A percentile compares a stretch with the other conserved stretches of the same genome.
phyloP scores from a whole-genome alignment of 2,113 vertebrate species.

The Semnornis frantzii region DNA sequence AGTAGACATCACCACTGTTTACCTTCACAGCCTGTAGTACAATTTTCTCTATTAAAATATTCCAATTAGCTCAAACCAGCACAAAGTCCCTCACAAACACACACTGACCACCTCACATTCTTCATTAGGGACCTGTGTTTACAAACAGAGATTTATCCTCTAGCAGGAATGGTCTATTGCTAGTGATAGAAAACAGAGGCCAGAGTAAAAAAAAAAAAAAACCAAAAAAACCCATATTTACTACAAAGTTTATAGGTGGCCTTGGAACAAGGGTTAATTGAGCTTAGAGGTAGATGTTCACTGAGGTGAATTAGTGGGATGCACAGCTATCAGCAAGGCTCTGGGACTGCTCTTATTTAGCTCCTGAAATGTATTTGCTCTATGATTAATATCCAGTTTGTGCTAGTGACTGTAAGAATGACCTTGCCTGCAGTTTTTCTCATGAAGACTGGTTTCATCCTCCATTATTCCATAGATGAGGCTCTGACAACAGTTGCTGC shows the following conservation, averaged over 20 bases:
- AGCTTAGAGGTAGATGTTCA: constrained; percentile 76
- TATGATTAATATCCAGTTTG: constrained; percentile 73
- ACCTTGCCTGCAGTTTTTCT: constrained; percentile 59
- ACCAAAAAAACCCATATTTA: constrained; percentile 48
- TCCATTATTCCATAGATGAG: constrained; percentile 59
- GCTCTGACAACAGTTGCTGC: constrained; percentile 12
- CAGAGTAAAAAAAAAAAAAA: neutral
- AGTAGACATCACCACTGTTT: too few species aligned
- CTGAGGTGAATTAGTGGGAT: constrained; percentile 77
- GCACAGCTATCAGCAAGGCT: constrained; percentile 67
- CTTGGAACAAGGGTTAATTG: constrained; percentile 80
- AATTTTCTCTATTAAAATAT: too few species aligned
- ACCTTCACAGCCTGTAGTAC: too few species aligned
- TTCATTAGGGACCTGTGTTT: constrained; percentile 67
- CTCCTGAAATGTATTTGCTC: constrained; percentile 68
- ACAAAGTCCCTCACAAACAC: neutral
- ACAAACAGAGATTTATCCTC: constrained; percentile 57
- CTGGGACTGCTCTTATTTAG: constrained; percentile 70
- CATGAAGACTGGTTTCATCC: constrained; percentile 45
- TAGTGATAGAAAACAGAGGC: constrained; percentile 66
- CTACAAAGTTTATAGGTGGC: constrained; percentile 77
- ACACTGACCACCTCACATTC: neutral
- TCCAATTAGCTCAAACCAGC: too few species aligned
- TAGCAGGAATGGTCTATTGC: constrained; percentile 72
- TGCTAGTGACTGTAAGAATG: constrained; percentile 57